These are phyloP conservation scores for Sinohyriopsis cumingii DNA, from an alignment of 2,888 invertebrate genomes.

Conservation along the genomic window DNA sequence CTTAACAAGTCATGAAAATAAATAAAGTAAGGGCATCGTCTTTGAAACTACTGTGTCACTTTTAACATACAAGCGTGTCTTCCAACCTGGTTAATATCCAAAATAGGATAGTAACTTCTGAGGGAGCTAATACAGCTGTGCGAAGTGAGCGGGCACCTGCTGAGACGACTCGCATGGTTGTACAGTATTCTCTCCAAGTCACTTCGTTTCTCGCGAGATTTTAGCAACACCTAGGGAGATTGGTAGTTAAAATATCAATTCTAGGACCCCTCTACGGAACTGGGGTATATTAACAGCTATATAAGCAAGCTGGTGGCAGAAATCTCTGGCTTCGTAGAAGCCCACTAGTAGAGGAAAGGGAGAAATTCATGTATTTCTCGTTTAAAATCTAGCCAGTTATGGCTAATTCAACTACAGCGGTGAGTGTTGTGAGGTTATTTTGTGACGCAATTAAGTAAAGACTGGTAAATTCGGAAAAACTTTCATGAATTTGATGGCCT, in stretches of 20 bases:
- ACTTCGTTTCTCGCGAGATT: slow-evolving; percentile 5
- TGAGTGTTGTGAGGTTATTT: slow-evolving; percentile 33
- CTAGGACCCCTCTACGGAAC: slow-evolving; percentile 39
- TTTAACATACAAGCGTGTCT: too few species aligned
- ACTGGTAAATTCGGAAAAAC: too few species aligned
- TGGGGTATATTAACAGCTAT: slow-evolving; percentile 56
- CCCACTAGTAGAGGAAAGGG: slow-evolving; percentile 37
- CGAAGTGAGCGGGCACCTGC: too few species aligned
- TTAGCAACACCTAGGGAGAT: slow-evolving; percentile 10
- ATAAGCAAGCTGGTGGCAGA: slow-evolving; percentile 53
- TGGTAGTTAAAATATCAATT: slow-evolving; percentile 24
- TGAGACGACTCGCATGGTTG: too few species aligned
- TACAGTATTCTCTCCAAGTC: too few species aligned
- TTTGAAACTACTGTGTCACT: too few species aligned
- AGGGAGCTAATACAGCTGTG: too few species aligned
- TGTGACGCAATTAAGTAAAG: background rate
- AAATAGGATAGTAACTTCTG: too few species aligned
- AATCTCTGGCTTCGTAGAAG: slow-evolving; percentile 55
- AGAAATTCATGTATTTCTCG: slow-evolving; percentile 11
- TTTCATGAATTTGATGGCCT: too few species aligned
- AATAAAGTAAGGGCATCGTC: too few species aligned
- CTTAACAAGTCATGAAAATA: too few species aligned
- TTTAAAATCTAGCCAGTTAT: slow-evolving; percentile 25
- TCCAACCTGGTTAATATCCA: too few species aligned
- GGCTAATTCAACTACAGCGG: slow-evolving; percentile 47